These are phyloP conservation scores for Ceyx cyanopectus DNA, from an alignment of 2,113 vertebrate genomes.

Conservation along the genomic window DNA sequence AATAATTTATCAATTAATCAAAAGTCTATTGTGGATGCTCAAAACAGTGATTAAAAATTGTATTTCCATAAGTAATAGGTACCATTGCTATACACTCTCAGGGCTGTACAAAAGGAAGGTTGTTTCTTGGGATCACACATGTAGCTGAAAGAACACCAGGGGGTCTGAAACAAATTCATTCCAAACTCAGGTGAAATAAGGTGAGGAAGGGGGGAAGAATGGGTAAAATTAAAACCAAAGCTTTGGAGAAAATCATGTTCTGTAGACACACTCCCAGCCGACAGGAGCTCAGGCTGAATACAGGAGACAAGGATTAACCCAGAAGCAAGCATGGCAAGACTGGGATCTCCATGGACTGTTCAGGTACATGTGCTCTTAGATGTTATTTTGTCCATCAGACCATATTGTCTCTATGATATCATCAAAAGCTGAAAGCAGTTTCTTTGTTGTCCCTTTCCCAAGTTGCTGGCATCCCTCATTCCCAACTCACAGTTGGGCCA, in stretches of 20 bases:
- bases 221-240: background rate
- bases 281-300: background rate
- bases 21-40: background rate
- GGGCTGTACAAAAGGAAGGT: background rate
- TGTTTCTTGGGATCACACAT: background rate
- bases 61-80: background rate
- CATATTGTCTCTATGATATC: background rate
- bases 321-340: background rate
- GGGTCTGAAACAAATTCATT: background rate
- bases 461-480: fast-evolving
- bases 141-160: background rate
- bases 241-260: background rate
- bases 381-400: background rate
- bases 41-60: background rate
- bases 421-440: background rate
- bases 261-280: background rate
- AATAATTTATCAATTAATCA: constrained; percentile 18
- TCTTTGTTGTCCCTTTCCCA: background rate
- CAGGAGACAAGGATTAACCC: background rate
- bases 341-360: fast-evolving
- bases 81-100: background rate
- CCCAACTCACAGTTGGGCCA: background rate
- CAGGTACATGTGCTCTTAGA: background rate
- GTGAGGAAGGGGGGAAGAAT: background rate
- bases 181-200: background rate